A percentile compares a stretch with the other conserved stretches of the same genome.
These are phyloP conservation scores for Pherbina coryleti DNA, from an alignment of 2,888 invertebrate genomes.

Conservation along the genomic window DNA sequence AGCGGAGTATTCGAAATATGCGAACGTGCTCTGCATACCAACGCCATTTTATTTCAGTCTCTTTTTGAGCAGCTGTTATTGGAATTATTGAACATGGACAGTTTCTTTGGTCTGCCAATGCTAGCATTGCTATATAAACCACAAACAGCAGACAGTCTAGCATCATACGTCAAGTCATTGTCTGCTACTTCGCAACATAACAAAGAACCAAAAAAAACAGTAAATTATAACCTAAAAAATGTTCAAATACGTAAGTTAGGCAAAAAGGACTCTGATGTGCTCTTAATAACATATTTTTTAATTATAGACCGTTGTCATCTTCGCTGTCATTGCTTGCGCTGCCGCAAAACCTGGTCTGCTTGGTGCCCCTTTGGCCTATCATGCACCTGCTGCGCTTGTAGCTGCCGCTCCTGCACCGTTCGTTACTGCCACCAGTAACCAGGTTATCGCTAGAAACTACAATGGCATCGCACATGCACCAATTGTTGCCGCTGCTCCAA, in stretches of 20 bases:
- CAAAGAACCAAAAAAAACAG: not conserved
- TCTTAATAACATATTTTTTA: not conserved
- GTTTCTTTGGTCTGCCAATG: not conserved
- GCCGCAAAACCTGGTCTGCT: conserved; percentile 54
- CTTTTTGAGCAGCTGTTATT: too few relatives aligned
- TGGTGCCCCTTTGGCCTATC: conserved; percentile 44
- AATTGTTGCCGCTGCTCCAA: conserved; percentile 47
- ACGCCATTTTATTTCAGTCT: too few relatives aligned
- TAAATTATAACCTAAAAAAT: conserved; percentile 17
- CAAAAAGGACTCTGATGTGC: not conserved
- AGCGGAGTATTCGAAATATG: not conserved
- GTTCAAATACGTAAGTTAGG: conserved; percentile 40
- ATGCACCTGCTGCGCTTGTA: conserved; percentile 45
- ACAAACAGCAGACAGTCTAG: not conserved
- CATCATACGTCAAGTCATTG: not conserved
- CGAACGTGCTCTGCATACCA: not conserved
- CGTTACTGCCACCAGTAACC: conserved; percentile 59
- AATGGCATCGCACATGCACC: conserved; percentile 59
- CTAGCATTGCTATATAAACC: not conserved
- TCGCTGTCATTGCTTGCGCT: conserved; percentile 54
- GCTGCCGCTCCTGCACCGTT: conserved; percentile 56
- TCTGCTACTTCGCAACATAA: not conserved
- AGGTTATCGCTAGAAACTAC: conserved; percentile 56
- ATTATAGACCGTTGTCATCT: conserved; percentile 53
- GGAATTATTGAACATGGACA: not conserved